A percentile compares a stretch with the other conserved stretches of the same genome.
Evolutionary conservation across 2,113 vertebrate genomes (phyloP).

Genomic region (Ursus arctos): DNA sequence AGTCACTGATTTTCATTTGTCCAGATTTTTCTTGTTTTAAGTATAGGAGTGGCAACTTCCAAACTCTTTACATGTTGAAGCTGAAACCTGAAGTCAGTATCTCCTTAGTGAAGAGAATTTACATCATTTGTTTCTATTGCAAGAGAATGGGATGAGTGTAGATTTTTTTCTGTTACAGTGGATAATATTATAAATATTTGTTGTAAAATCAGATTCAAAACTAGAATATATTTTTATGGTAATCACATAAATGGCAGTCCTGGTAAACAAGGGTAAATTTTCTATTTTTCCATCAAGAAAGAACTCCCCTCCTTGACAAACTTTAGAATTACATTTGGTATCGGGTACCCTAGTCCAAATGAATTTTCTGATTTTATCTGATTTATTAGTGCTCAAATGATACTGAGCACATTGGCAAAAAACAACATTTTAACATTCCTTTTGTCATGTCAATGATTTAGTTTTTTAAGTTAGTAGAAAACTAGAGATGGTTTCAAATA

Average conservation of each 20-base stretch:
- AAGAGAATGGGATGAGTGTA: background rate
- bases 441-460: background rate
- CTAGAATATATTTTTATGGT: background rate
- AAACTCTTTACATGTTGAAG: background rate
- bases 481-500: constrained; percentile 6
- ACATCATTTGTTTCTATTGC: background rate
- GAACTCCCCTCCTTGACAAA: background rate
- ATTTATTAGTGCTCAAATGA: background rate
- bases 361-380: background rate
- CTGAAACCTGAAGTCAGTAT: background rate
- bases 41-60: background rate
- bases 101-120: background rate
- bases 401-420: background rate
- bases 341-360: background rate
- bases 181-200: background rate
- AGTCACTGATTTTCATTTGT: background rate
- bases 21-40: background rate
- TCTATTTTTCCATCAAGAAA: constrained; percentile 23
- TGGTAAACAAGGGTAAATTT: background rate
- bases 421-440: background rate
- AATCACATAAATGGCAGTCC: background rate
- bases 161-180: background rate
- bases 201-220: constrained; percentile 29
- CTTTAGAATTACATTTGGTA: constrained; percentile 11
- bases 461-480: background rate